These are phyloP conservation scores for Drosophila trichaetosa DNA, from an alignment of 2,888 invertebrate genomes.

Conservation along the genomic window DNA sequence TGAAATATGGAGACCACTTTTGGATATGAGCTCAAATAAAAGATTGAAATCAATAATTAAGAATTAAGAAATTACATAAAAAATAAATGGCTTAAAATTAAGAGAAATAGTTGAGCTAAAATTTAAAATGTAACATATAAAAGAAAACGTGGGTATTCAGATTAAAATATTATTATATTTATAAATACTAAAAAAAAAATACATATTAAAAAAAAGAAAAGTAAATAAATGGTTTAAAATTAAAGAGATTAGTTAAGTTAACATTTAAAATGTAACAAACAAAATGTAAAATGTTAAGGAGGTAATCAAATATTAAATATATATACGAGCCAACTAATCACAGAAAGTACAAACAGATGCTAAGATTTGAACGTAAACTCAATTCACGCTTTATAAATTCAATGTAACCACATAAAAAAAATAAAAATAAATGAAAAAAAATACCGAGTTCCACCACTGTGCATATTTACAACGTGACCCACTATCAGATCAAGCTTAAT, in stretches of 20 bases:
- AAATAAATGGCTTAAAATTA: neutral
- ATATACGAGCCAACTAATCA: neutral
- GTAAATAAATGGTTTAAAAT: neutral
- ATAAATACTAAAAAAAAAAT: no score
- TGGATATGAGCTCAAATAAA: neutral
- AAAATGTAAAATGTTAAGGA: neutral
- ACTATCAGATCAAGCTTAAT: slow-evolving; percentile 58
- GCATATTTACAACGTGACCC: slow-evolving; percentile 17
- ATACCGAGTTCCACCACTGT: slow-evolving; percentile 22
- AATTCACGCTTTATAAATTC: neutral
- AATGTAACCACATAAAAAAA: neutral
- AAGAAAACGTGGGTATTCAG: no score
- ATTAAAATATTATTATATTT: no score
- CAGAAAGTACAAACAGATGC: neutral
- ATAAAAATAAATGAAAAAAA: neutral
- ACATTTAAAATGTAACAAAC: neutral
- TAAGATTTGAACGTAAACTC: neutral
- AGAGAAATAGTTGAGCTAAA: neutral
- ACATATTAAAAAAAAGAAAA: neutral
- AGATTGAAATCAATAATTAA: neutral
- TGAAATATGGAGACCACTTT: neutral
- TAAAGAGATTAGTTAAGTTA: neutral
- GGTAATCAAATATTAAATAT: no score
- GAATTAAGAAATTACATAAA: no score
- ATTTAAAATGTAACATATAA: neutral